Conservation (phyloP, 2,113 vertebrate genomes). For the Pithys albifrons region DNA sequence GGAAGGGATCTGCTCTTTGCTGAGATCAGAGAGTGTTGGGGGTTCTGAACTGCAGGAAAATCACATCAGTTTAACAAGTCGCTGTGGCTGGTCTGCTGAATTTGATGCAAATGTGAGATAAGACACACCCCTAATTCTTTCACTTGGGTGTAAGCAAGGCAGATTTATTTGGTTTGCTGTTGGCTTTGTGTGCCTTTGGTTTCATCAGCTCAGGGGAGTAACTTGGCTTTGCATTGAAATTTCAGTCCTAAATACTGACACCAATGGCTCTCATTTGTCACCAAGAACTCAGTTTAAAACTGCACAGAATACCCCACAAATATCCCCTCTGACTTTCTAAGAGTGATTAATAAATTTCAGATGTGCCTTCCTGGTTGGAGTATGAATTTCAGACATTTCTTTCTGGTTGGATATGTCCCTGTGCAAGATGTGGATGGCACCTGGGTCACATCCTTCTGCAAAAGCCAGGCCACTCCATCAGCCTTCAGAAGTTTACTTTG, state of each 20-base stretch:
- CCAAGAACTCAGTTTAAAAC: neutral
- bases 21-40: neutral
- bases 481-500: neutral
- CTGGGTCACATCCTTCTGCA: neutral
- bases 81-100: neutral
- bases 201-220: neutral
- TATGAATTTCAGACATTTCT: neutral
- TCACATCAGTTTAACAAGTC: neutral
- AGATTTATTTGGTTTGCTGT: neutral
- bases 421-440: rapidly evolving
- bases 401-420: neutral
- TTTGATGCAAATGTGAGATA: neutral
- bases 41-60: neutral
- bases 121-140: neutral
- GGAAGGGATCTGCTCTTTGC: neutral
- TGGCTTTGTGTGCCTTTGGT: rapidly evolving
- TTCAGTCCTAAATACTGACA: rapidly evolving
- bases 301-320: neutral
- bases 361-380: neutral
- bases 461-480: neutral
- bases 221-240: rapidly evolving
- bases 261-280: rapidly evolving
- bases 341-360: neutral
- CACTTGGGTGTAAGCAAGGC: neutral
- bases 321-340: neutral